A percentile compares a stretch with the other conserved stretches of the same genome.
Evolutionary conservation across 2,113 vertebrate genomes (phyloP).

Genomic region (Deroptyus accipitrinus): DNA sequence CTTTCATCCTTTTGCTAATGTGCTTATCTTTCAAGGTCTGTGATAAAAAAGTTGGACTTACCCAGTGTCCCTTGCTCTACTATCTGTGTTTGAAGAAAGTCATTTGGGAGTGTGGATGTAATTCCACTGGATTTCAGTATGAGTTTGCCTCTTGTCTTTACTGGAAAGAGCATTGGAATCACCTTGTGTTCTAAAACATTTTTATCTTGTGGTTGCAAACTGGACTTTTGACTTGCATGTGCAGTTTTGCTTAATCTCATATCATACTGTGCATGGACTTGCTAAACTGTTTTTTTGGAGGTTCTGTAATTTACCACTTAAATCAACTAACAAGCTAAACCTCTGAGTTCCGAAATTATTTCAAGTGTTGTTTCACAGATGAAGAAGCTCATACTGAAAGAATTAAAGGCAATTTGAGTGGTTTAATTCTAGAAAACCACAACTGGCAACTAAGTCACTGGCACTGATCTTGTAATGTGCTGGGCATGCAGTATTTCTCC

Average conservation of each 20-base stretch:
- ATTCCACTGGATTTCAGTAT: not conserved
- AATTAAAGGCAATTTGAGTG: not conserved
- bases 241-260: not conserved
- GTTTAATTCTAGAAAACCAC: not conserved
- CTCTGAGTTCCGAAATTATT: not conserved
- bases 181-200: not conserved
- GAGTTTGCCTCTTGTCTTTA: not conserved
- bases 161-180: not conserved
- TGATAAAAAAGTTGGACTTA: not conserved
- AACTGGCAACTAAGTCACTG: not conserved
- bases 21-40: slow-evolving; percentile 12
- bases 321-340: not conserved
- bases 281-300: not conserved
- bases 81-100: not conserved
- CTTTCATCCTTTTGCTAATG: not conserved
- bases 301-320: not conserved
- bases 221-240: not conserved
- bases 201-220: not conserved
- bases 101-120: rapidly evolving
- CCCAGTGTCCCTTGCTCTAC: not conserved
- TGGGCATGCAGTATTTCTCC: not conserved
- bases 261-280: not conserved
- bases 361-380: not conserved
- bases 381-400: not conserved
- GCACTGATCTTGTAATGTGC: not conserved